Evolutionary conservation across 2,888 invertebrate genomes (phyloP).

Genomic region (Heteropelma amictum): DNA sequence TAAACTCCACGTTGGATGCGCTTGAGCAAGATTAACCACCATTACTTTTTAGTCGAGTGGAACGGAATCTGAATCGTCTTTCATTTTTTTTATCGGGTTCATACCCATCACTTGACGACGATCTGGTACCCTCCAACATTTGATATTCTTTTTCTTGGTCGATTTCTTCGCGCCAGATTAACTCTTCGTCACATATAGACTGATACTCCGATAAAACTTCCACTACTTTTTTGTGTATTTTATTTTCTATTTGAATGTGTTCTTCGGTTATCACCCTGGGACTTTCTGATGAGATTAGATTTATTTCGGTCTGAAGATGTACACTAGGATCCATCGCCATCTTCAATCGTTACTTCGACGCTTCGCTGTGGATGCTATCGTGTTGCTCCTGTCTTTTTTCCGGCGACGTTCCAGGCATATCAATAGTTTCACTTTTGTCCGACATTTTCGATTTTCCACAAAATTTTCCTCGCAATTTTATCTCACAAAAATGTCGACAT

Average conservation of each 20-base stretch:
- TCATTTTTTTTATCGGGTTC: conserved; percentile 44
- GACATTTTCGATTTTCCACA: too few species aligned
- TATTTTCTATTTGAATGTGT: too few species aligned
- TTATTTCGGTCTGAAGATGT: conserved; percentile 22
- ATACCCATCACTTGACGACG: background rate
- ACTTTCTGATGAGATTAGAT: conserved; percentile 37
- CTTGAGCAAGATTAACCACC: conserved; percentile 31
- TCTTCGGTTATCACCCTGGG: conserved; percentile 24
- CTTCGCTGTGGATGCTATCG: conserved; percentile 12
- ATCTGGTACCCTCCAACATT: conserved; percentile 20
- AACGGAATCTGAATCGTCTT: conserved; percentile 10
- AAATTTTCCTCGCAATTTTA: too few species aligned
- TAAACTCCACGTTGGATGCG: conserved; percentile 54
- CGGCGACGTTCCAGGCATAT: conserved; percentile 3
- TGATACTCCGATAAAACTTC: too few species aligned
- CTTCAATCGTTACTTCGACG: conserved; percentile 23
- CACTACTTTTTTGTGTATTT: too few species aligned
- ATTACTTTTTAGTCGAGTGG: conserved; percentile 45
- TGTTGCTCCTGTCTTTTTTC: background rate
- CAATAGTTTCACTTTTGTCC: conserved; percentile 3
- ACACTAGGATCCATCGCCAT: background rate
- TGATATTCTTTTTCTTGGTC: conserved; percentile 26
- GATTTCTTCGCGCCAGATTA: conserved; percentile 30
- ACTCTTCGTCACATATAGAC: too few species aligned
- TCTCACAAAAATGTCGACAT: too few species aligned